Base-by-base conservation (phyloP, 2,113 vertebrate genomes). In the Ramphastos sulfuratus region DNA sequence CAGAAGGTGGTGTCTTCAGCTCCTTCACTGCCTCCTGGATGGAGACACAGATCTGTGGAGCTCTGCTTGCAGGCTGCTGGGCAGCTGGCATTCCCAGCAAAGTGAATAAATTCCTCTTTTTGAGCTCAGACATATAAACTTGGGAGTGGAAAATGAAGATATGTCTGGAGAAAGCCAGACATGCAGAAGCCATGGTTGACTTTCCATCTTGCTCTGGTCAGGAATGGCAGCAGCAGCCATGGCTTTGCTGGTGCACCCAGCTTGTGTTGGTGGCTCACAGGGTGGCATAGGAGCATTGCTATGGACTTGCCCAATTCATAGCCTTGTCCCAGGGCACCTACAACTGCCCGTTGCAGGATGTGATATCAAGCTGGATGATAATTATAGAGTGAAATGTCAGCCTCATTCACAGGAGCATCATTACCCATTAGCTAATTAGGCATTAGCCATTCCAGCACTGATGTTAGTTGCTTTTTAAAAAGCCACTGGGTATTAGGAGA, bases 381-480 rank as follows among this genome's bases (percentile, higher is more conserved):
- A 94, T 95, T 94, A 90, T 9, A 75, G 83, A 93, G 83, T n/a
- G 76, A 90, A 94, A 90, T 94, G 91, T 93, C 93, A 95, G 78
- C 74, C 71, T 93, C 50, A 1, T 58, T 94, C 94, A 91, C 87
- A 89, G 82, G 30, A 95, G 89, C 91, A 94, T 95, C 91, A 84
- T 93, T 94, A 92, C 66, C 91, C 91, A 89, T 92, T 94, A 94
- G 91, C 89, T 94, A 94, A 95, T 95, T 85, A 91, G 84, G 81
- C 92, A 93, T 93, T 94, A 94, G 93, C 92, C 92, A 89, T 94
- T 89, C 81, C 90, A 95, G 70, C 89, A 66, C 70, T 61, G 86
- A 77, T 92, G 81, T 88, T 87, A 90, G 90, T 75, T 92, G 90
- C 83, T 92, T 93, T 94, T 96, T 84, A 72, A 96, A 96, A 94